Evolutionary conservation across 2,888 invertebrate genomes (phyloP).

Genomic region (Gastrophysa polygoni): DNA sequence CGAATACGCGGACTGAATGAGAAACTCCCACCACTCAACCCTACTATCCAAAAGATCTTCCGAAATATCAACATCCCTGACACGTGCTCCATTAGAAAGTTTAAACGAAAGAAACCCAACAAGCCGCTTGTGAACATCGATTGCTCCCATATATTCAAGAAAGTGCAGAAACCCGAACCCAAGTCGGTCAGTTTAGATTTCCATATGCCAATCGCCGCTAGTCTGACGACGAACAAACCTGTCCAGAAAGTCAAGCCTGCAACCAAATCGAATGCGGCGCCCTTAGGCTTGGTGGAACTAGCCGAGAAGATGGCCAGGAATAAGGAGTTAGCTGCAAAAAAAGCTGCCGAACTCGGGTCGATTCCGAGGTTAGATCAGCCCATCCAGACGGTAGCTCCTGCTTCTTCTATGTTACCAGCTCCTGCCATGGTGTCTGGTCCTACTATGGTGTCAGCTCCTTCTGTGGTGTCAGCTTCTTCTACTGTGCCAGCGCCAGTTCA

Average conservation of each 20-base stretch:
- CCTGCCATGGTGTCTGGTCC: not conserved
- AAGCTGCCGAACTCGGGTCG: not conserved
- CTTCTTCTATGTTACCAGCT: not conserved
- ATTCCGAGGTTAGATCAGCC: not conserved
- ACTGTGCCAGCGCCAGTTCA: not conserved
- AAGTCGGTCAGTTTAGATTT: not conserved
- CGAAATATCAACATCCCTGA: not conserved
- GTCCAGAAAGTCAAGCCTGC: not conserved
- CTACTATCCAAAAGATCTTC: not conserved
- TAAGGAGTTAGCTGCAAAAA: not conserved
- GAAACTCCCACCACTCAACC: not conserved
- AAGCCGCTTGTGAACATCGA: no score
- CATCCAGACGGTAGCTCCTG: not conserved
- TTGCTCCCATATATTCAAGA: no score
- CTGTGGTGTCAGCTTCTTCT: not conserved
- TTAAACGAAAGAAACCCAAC: no score
- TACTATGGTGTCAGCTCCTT: not conserved
- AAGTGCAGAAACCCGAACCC: not conserved
- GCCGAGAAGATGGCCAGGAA: not conserved
- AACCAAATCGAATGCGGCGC: not conserved
- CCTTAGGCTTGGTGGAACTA: constrained; percentile 6
- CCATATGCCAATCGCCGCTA: not conserved
- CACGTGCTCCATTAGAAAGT: no score
- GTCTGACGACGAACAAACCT: not conserved
- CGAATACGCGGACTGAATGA: not conserved